Conservation (phyloP, 2,888 invertebrate species). For the Andrena camellia region DNA sequence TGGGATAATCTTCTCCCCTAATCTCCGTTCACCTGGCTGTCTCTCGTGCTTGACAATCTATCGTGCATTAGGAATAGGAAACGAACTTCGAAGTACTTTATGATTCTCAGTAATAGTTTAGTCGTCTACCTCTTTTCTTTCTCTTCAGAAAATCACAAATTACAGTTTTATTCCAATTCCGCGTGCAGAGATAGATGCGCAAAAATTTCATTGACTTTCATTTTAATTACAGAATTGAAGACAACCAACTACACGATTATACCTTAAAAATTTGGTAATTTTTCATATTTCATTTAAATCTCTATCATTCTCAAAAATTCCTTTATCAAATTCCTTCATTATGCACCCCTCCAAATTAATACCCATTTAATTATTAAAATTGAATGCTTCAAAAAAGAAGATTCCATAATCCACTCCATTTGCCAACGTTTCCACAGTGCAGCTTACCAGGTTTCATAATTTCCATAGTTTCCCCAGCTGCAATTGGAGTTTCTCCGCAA, state of each 20-base stretch:
- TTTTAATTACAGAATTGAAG: too few relatives aligned
- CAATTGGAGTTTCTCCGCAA: conserved; percentile 23
- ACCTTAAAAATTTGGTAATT: too few relatives aligned
- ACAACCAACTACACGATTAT: too few relatives aligned
- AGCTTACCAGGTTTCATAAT: conserved; percentile 20
- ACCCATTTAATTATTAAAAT: not conserved
- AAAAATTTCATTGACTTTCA: too few relatives aligned
- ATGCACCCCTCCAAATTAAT: too few relatives aligned
- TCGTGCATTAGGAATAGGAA: not conserved
- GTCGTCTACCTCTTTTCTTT: too few relatives aligned
- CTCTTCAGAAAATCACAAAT: too few relatives aligned
- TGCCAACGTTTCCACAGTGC: not conserved
- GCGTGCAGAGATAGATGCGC: too few relatives aligned
- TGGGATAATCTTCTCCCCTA: conserved; percentile 23
- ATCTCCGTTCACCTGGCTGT: not conserved
- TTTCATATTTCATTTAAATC: too few relatives aligned
- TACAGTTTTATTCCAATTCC: not conserved
- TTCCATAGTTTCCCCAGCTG: conserved; percentile 10
- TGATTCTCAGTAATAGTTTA: not conserved
- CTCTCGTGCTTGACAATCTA: not conserved
- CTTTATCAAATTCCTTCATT: too few relatives aligned
- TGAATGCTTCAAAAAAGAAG: not conserved
- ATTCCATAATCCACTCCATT: too few relatives aligned
- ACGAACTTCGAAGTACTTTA: not conserved
- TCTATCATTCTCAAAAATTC: too few relatives aligned